Evolutionary conservation across 2,113 vertebrate species (phyloP).

Genomic region (Glaucidium brasilianum): DNA sequence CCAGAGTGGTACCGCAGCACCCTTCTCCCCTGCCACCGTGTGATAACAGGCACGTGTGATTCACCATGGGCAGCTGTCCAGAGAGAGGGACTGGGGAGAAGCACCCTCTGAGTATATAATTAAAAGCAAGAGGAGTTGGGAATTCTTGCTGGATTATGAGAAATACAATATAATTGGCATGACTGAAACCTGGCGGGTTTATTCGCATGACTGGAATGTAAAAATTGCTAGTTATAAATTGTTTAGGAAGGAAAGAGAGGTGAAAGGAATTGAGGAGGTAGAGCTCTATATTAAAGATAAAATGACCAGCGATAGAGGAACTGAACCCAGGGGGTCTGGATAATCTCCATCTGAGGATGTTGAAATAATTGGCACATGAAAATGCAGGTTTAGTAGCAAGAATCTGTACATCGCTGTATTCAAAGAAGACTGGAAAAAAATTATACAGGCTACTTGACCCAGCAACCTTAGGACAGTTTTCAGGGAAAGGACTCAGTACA

Average conservation of each 20-base stretch:
- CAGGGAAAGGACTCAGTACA: not conserved
- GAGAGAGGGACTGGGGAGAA: not conserved
- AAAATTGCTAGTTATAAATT: constrained; percentile 24
- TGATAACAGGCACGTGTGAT: not conserved
- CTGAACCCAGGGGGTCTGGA: not conserved
- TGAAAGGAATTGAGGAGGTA: constrained; percentile 10
- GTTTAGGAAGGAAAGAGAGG: constrained; percentile 1
- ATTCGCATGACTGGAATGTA: constrained; percentile 33
- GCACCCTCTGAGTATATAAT: constrained; percentile 1
- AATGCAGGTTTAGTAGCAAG: not conserved
- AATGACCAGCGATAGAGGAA: not conserved
- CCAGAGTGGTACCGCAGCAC: not conserved
- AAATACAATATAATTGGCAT: constrained; percentile 46
- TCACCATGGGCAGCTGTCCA: not conserved
- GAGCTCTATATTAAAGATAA: constrained; percentile 6
- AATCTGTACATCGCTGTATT: not conserved
- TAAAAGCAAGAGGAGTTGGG: constrained; percentile 24
- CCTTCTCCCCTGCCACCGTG: not conserved
- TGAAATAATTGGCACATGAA: constrained; percentile 45
- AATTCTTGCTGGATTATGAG: constrained; percentile 41
- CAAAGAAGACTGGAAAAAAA: not conserved
- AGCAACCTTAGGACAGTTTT: not conserved
- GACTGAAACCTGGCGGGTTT: constrained; percentile 40
- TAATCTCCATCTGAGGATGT: constrained; percentile 4
- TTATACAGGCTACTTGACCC: not conserved